Evolutionary conservation across 2,888 invertebrate genomes (phyloP), one percentile per base, ranked within the genome.

Genomic region (Dryadula phaetusa): DNA sequence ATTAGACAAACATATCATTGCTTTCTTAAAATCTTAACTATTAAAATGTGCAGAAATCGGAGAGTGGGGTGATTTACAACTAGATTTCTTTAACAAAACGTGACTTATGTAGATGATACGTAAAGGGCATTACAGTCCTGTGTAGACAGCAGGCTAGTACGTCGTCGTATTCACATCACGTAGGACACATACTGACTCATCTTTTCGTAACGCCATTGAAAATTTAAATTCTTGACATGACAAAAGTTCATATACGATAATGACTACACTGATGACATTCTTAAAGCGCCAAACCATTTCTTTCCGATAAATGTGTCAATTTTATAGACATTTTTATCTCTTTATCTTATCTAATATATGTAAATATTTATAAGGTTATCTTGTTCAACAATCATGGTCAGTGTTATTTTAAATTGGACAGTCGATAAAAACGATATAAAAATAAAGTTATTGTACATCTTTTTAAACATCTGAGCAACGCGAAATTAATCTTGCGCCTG

Each of bases 151-250:
- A 47, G 60, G 70, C 65, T 66, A 72, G 70, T 58, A 69, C 52
- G 54, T 42, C 60, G 34, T 79, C 70, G 72, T 71, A 88, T 89
- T 87, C 88, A 66, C 66, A 82, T 85, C 90, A 90, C 90, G 90
- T 87, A 70, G 64, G 69, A 72, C 74, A 78, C 80, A 81, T 80
- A 81, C 76, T 82, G 85, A 83, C 82, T 86, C 84, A 85, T 85
- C 82, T 79, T 70, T 70, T 62, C 67, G 76, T 76, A 77, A 74
- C 77, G 75, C 76, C 67, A 74, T 77, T 79, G 82, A 85, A 82
- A 84, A 87, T 88, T 87, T 85, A 82, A 87, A 87, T 86, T 86
- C 82, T 82, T 81, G 75, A 78, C 70, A 66, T 67, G 52, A 64
- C 54, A 54, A 28, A 60, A 60, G 60, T 69, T 67, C 63, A 64